Percentiles rank a stretch among this genome's conserved stretches.
Evolutionary conservation across 2,797 vertebrate species (phyloP).

Genomic region (Hephaestus fuliginosus): DNA sequence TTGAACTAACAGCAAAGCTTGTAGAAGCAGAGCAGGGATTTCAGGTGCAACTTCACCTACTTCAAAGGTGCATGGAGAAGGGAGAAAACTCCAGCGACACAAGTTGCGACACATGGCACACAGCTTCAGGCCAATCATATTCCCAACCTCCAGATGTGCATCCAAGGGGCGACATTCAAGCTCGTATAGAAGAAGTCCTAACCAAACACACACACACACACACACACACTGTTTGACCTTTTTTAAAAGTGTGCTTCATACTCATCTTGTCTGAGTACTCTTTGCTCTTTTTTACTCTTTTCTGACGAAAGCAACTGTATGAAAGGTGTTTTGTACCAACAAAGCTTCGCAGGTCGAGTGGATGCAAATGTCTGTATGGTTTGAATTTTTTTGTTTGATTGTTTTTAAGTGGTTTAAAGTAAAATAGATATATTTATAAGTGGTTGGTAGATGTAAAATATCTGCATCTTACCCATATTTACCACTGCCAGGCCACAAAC

Average conservation of each 20-base stretch:
- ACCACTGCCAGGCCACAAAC: not conserved
- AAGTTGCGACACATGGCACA: too few relatives aligned
- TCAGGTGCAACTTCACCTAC: not conserved
- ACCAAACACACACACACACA: not conserved
- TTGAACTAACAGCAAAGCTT: not conserved
- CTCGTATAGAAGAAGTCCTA: not conserved
- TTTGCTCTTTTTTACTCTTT: too few relatives aligned
- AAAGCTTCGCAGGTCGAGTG: not conserved
- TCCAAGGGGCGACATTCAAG: not conserved
- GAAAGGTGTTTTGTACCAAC: not conserved
- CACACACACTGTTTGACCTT: not conserved
- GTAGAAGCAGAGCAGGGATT: not conserved
- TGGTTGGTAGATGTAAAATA: not conserved
- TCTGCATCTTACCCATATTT: conserved; percentile 1
- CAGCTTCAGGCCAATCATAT: not conserved
- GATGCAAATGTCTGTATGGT: not conserved
- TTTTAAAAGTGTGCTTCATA: too few relatives aligned
- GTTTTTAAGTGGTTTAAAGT: not conserved
- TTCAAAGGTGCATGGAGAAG: not conserved
- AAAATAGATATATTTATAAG: not conserved
- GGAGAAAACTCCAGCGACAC: not conserved
- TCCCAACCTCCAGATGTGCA: not conserved
- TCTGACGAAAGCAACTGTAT: too few relatives aligned
- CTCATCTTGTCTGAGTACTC: not conserved
- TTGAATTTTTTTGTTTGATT: not conserved